Evolutionary conservation across 2,113 vertebrate genomes (phyloP).

Genomic region (Carettochelys insculpta): DNA sequence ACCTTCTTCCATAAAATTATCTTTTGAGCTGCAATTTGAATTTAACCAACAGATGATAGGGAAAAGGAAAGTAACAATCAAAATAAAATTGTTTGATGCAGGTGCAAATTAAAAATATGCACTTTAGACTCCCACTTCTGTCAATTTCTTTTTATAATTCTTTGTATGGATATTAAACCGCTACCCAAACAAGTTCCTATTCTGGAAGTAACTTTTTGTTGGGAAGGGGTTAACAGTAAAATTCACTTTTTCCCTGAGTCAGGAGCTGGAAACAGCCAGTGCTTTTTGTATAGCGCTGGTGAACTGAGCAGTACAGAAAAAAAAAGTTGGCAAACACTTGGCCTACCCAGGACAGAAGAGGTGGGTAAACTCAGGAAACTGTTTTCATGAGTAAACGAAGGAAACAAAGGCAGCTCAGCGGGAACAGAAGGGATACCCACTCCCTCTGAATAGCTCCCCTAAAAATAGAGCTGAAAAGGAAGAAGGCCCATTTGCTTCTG

Average conservation of each 20-base stretch:
- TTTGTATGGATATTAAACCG: background rate
- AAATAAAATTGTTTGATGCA: background rate
- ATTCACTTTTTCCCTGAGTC: constrained; percentile 24
- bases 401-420: constrained; percentile 82
- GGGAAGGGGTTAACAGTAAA: constrained; percentile 62
- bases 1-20: constrained; percentile 41
- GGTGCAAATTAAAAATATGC: background rate
- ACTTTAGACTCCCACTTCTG: fast-evolving
- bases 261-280: constrained; percentile 81
- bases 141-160: background rate
- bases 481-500: constrained; percentile 75
- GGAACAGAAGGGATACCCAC: constrained; percentile 77
- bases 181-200: background rate
- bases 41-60: constrained; percentile 14
- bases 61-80: background rate
- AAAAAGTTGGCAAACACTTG: constrained; percentile 77
- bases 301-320: constrained; percentile 64
- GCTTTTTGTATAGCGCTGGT: constrained; percentile 76
- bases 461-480: constrained; percentile 71
- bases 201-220: background rate
- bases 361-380: constrained; percentile 84
- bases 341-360: constrained; percentile 72
- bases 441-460: constrained; percentile 75
- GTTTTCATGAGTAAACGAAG: constrained; percentile 81
- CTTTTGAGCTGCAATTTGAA: constrained; percentile 25